Evolutionary conservation across 2,888 invertebrate species (phyloP), one percentile per base, ranked within the genome.

Genomic region (Andrena trimmerana): DNA sequence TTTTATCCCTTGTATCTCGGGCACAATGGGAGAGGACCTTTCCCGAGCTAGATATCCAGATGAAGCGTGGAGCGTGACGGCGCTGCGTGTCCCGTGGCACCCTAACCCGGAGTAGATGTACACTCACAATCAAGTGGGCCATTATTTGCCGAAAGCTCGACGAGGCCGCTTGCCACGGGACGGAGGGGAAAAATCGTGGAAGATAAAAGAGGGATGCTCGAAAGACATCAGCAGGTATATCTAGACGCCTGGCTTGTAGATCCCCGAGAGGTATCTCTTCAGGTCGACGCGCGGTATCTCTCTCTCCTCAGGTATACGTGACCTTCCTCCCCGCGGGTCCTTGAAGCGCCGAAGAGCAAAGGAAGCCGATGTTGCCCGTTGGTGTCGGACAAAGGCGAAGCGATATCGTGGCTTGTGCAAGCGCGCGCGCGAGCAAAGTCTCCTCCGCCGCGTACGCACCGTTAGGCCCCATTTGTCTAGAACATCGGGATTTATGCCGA

Each of bases 391-490:
- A 91, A 90, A 90, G 87, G 84, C 83, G 73, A 81, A 66, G 65
- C 81, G 78, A 84, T 68, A 77, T 62, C 68, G 60, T 69, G 72
- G 69, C 74, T 86, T 81, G 83, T 80, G 77, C 82, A 77, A 74
- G 68, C 63, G 85, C 66, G 76, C 20, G 20, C 52, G 48, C 59
- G 42, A 70, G 57, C 57, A 16, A 70, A 78, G 48, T 77, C 74
- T 42, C 24, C 70, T 75, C 50, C 66, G 81, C 79, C 78, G 81
- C 78, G 76, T 85, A 83, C 86, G 87, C 89, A 87, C 91, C 89
- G 92, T 92, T 92, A 89, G 88, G 83, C 81, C 82, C 91, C 90
- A 91, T 92, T 90, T 90, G 88, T 91, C 90, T 88, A 90, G 85
- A 87, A 90, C 84, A 80, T 74, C 78, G 70, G 83, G 86, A 88